Percentiles rank a stretch among this genome's conserved stretches.
phyloP scores from a whole-genome alignment of 1,140 invertebrate species.

The Maconellicoccus hirsutus region DNA sequence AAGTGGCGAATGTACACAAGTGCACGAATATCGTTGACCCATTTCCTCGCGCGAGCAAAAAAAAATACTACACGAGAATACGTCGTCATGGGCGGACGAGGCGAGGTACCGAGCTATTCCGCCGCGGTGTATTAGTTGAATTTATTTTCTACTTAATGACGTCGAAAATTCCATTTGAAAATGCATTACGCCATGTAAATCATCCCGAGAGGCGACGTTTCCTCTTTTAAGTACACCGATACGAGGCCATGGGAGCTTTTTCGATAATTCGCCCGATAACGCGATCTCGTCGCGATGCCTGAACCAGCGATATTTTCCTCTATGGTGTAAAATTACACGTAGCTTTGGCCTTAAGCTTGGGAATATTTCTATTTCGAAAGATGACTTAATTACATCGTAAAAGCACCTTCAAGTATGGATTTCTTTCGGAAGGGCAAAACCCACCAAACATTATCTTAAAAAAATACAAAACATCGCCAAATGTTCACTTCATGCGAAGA shows the following conservation, averaged over 20 bases:
- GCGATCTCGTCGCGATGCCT: background rate
- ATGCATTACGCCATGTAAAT: slow-evolving; percentile 3
- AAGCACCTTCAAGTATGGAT: no score
- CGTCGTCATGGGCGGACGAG: no score
- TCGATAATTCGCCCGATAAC: background rate
- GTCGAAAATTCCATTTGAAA: slow-evolving; percentile 4
- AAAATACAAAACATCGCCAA: no score
- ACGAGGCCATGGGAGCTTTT: background rate
- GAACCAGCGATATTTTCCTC: background rate
- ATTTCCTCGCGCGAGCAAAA: background rate
- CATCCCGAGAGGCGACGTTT: background rate
- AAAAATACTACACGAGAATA: background rate
- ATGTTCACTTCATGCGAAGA: no score
- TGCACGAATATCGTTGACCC: background rate
- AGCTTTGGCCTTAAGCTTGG: no score
- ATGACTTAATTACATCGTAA: no score
- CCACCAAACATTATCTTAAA: no score
- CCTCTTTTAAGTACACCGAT: background rate
- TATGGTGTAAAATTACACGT: background rate
- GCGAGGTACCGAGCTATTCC: background rate
- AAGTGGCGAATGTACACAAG: background rate
- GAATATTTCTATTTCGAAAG: no score
- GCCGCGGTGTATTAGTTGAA: background rate
- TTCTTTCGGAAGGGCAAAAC: no score
- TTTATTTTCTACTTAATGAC: background rate